These are phyloP conservation scores for Drosophila seclusa DNA, from an alignment of 2,888 invertebrate species.

Conservation along the genomic window DNA sequence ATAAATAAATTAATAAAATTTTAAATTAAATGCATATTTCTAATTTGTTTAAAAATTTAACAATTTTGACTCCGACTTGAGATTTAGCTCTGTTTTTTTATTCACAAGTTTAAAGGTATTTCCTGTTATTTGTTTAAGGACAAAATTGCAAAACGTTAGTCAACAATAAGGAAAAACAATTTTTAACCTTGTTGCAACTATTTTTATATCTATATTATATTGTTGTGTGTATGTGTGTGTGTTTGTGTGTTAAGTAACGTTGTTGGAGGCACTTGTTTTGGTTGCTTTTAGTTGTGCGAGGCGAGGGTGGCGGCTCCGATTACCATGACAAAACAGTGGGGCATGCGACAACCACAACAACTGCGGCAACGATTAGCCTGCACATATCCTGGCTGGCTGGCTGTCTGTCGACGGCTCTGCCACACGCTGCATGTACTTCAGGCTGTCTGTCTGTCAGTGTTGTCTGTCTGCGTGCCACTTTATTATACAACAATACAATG, in stretches of 20 bases:
- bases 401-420: slow-evolving; percentile 50
- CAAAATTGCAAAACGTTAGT: background rate
- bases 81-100: background rate
- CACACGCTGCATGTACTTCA: slow-evolving; percentile 4
- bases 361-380: slow-evolving; percentile 65
- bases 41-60: fast-evolving
- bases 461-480: slow-evolving; percentile 48
- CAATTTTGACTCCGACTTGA: background rate
- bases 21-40: background rate
- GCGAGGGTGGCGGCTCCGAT: slow-evolving; percentile 38
- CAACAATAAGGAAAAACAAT: background rate
- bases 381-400: slow-evolving; percentile 55
- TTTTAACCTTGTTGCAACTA: background rate
- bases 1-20: background rate
- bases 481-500: slow-evolving; percentile 41
- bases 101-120: background rate
- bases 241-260: background rate
- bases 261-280: slow-evolving; percentile 4
- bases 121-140: background rate
- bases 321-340: slow-evolving; percentile 66
- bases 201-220: background rate
- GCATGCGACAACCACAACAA: slow-evolving; percentile 67
- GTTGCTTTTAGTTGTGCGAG: slow-evolving; percentile 6
- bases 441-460: slow-evolving; percentile 10
- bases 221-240: background rate